Evolutionary conservation across 2,113 vertebrate species (phyloP), one percentile per base, ranked within the genome.

Genomic region (Scomber japonicus): DNA sequence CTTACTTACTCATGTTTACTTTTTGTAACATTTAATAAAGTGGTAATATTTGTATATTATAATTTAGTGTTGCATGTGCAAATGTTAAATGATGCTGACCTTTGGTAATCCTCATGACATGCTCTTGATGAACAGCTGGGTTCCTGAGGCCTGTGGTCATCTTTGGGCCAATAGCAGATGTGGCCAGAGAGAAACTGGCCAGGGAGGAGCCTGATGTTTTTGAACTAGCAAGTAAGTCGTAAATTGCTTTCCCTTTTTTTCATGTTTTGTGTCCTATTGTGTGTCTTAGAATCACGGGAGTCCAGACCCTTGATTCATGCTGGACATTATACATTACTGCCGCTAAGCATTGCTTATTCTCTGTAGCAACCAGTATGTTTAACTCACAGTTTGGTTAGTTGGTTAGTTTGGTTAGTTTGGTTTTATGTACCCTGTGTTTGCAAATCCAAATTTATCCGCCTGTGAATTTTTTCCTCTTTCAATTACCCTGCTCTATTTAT

Each of bases 61-160:
- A 16, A 51, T 53, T 50, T 4, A 59, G 59, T 24, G 14, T 5
- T 49, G 21, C 24, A 13, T 60, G 17, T 65, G 5, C 49, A 30
- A 56, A 51, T 75, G 40, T 62, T 71, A 13, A 17, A 14, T 71
- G 13, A 63, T 48, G 16, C 5, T 65, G 24, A 71, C 21, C 14
- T 30, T 67, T 61, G 69, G 17, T 62, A 5, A 59, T 53, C 24
- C 35, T 8, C 15, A 5, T 80, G 55, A 75, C 31, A 16, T 13
- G 24, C 2, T 81, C 19, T 63, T 83, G 8, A 64, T 62, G 30
- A 53, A 16, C 71, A 99, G 98, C 97, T 94, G 98, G 98, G 7
- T 99, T 99, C 94, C 95, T 99, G 83, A 97, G 98, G 86, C 98
- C 98, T 46, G 96, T 99, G 51, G 99, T 99, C 70, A 97, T 99